A percentile compares a stretch with the other conserved stretches of the same genome.
These are phyloP conservation scores for Hypanus sabinus DNA, from an alignment of 2,113 vertebrate species.

Conservation along the genomic window DNA sequence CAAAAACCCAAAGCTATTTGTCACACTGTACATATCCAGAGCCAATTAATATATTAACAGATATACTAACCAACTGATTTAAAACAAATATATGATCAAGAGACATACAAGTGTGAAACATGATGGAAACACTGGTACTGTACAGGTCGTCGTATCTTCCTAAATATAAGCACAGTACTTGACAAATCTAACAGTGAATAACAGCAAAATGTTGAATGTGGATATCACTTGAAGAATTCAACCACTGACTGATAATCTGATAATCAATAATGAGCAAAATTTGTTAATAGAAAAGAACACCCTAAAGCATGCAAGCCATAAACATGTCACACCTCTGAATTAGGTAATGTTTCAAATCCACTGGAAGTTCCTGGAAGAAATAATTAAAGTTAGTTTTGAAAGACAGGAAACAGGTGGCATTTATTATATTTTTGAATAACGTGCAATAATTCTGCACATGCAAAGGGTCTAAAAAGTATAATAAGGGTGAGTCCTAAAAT, in stretches of 20 bases:
- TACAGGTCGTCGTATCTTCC: background rate
- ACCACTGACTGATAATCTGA: too few species aligned
- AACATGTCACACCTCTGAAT: background rate
- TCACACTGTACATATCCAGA: background rate
- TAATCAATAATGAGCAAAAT: background rate
- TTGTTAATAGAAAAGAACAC: background rate
- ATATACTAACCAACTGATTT: background rate
- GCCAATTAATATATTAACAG: background rate
- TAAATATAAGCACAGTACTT: background rate
- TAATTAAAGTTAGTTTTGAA: background rate
- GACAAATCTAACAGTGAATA: background rate
- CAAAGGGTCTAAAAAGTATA: background rate
- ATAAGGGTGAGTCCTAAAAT: background rate
- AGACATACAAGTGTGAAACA: background rate
- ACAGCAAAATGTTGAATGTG: background rate
- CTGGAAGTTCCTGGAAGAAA: background rate
- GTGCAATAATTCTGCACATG: background rate
- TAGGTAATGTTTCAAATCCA: background rate
- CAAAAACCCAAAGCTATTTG: background rate
- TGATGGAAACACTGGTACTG: background rate
- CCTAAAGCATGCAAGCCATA: background rate
- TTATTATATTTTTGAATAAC: background rate
- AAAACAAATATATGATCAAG: background rate
- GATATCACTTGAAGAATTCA: background rate
- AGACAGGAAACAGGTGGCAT: background rate